Conservation (phyloP, 2,797 vertebrate species). For the Phrynocephalus guinanensis region DNA sequence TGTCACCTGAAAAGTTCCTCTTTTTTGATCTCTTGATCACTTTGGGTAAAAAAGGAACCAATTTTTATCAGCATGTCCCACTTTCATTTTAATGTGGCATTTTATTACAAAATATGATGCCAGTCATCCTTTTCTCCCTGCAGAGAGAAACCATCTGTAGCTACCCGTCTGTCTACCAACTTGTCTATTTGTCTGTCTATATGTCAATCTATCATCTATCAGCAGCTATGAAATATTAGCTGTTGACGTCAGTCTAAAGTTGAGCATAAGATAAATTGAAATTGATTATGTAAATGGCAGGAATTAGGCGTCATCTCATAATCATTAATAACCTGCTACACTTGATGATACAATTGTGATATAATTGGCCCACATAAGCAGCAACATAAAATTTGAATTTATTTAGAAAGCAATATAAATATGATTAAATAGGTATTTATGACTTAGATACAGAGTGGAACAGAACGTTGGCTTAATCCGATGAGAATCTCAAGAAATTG, state of each 20-base stretch:
- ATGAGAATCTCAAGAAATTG: constrained; percentile 20
- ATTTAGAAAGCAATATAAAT: constrained; percentile 22
- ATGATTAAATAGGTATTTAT: constrained; percentile 19
- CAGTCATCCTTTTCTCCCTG: constrained; percentile 11
- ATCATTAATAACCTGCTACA: constrained; percentile 21
- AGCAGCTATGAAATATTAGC: background rate
- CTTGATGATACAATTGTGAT: constrained; percentile 14
- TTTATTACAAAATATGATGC: background rate
- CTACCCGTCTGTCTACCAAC: background rate
- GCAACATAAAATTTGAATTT: constrained; percentile 29
- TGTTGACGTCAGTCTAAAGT: background rate
- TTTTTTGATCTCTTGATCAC: background rate
- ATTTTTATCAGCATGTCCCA: background rate
- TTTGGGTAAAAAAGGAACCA: background rate
- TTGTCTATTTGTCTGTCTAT: background rate
- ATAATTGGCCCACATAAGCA: constrained; percentile 28
- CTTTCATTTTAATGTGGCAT: background rate
- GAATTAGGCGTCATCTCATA: constrained; percentile 3
- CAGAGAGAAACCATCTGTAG: background rate
- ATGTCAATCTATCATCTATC: background rate
- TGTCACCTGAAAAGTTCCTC: background rate
- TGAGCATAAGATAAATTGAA: constrained; percentile 1
- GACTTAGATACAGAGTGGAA: constrained; percentile 11
- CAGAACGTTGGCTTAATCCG: constrained; percentile 5
- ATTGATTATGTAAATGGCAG: background rate